Evolutionary conservation across 2,797 vertebrate genomes (phyloP).

Genomic region (Neopelma chrysocephalum): DNA sequence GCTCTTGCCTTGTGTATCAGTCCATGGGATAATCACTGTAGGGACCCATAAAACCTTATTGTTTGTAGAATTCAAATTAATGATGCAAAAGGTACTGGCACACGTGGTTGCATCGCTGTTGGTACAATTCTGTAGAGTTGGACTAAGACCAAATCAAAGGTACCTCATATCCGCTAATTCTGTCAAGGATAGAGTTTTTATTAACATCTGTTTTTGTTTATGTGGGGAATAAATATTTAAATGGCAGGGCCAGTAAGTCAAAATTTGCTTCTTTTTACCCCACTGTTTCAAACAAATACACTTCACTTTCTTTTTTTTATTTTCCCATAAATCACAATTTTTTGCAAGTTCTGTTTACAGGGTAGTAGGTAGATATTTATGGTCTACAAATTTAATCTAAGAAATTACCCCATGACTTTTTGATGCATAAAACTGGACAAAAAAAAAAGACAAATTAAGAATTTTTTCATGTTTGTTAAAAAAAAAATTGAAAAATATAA

Average conservation of each 20-base stretch:
- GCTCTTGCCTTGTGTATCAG: slow-evolving; percentile 5
- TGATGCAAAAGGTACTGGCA: slow-evolving; percentile 48
- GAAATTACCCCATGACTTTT: not conserved
- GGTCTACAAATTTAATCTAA: slow-evolving; percentile 1
- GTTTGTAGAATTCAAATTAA: slow-evolving; percentile 45
- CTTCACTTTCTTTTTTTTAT: not conserved
- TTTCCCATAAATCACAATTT: not conserved
- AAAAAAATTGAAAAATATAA: not conserved
- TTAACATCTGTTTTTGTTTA: slow-evolving; percentile 59
- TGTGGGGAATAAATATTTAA: slow-evolving; percentile 59
- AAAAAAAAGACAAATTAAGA: not conserved
- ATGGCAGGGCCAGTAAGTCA: not conserved
- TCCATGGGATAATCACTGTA: slow-evolving; percentile 24
- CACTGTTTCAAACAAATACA: slow-evolving; percentile 30
- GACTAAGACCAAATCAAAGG: slow-evolving; percentile 29
- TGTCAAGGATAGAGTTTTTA: slow-evolving; percentile 20
- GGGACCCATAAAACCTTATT: slow-evolving; percentile 53
- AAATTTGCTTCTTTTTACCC: not conserved
- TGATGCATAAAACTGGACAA: not conserved
- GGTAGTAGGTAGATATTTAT: not conserved
- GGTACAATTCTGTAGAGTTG: not conserved
- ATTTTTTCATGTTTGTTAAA: not conserved
- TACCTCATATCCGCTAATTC: slow-evolving; percentile 12
- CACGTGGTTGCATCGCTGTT: slow-evolving; percentile 11
- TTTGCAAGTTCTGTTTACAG: not conserved